Percentiles rank a stretch among this genome's conserved stretches.
Conservation (phyloP, 2,113 vertebrate genomes). For the Chaetura pelagica region DNA sequence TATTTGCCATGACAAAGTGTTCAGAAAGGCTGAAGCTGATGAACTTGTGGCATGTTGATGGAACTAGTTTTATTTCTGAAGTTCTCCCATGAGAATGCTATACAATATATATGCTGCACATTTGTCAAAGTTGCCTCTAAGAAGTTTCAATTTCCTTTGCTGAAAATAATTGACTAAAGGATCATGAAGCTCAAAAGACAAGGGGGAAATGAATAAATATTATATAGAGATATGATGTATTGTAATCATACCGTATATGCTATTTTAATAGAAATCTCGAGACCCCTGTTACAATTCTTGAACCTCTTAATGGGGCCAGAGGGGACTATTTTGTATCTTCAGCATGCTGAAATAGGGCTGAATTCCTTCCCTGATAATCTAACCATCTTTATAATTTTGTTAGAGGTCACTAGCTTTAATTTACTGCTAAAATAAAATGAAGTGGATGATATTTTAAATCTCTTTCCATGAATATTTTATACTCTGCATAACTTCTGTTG, state of each 20-base stretch:
- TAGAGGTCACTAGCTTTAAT: constrained; percentile 16
- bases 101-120: constrained; percentile 31
- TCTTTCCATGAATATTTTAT: constrained; percentile 11
- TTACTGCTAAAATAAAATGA: constrained; percentile 44
- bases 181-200: constrained; percentile 32
- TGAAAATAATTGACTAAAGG: constrained; percentile 60
- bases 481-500: not conserved
- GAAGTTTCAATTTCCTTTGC: constrained; percentile 64
- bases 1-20: constrained; percentile 11
- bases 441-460: constrained; percentile 4
- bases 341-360: not conserved
- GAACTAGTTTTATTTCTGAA: constrained; percentile 50
- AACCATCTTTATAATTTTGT: constrained; percentile 7
- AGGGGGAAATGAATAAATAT: constrained; percentile 63
- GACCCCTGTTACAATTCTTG: constrained; percentile 16
- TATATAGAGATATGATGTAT: constrained; percentile 43
- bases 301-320: constrained; percentile 35
- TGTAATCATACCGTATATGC: constrained; percentile 18
- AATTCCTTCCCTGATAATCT: not conserved
- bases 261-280: constrained; percentile 31
- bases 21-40: constrained; percentile 20
- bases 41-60: not conserved
- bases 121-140: constrained; percentile 45
- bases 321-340: not conserved
- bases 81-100: constrained; percentile 25